Evolutionary conservation across 2,113 vertebrate genomes (phyloP), one percentile per base, ranked within the genome.

Genomic region (Pluvialis apricaria): DNA sequence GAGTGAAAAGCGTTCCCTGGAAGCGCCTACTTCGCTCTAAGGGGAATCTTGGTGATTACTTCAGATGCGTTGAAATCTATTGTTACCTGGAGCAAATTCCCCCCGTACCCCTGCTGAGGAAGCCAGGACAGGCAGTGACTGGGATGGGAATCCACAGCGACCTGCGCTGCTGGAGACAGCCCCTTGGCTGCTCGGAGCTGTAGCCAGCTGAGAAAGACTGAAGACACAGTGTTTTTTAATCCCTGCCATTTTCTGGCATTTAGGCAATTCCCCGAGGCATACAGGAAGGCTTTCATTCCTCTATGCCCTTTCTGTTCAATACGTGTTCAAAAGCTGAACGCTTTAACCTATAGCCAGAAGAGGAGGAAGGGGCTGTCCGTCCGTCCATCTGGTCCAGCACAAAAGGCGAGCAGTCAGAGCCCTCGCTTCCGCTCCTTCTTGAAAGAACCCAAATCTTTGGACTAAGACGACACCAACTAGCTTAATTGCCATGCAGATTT

Each of bases 271-370:
- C 69, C 69, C 25, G 57, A 71, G 69, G 61, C 15, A 82, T 66
- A 95, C 92, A 94, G 82, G 69, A 75, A 94, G 78, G 91, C 86
- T 90, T 95, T 96, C 80, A 91, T 96, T 96, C 85, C 75, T 69
- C 87, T 94, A 5, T 92, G 78, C 34, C 54, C 78, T 90, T 85
- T 94, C 84, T 80, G 49, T 88, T 96, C 79, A 73, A 29, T 88
- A 72, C 1, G 1, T 15, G 19, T 61, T 92, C 42, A 57, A 82
- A 82, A 88, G 66, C 65, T 3, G 0, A 82, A 77, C 3, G 12
- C 61, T 94, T 75, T 79, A 95, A 92, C 90, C 62, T 94, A 82
- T 86, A 96, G 66, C 36, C 73, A 91, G 89, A 68, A 76, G 75
- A 72, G 44, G 34, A 96, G 73, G 94, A 97, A 96, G 82, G 40